Conservation (phyloP, 1,140 invertebrate genomes). For the Stegodyphus dumicola region DNA sequence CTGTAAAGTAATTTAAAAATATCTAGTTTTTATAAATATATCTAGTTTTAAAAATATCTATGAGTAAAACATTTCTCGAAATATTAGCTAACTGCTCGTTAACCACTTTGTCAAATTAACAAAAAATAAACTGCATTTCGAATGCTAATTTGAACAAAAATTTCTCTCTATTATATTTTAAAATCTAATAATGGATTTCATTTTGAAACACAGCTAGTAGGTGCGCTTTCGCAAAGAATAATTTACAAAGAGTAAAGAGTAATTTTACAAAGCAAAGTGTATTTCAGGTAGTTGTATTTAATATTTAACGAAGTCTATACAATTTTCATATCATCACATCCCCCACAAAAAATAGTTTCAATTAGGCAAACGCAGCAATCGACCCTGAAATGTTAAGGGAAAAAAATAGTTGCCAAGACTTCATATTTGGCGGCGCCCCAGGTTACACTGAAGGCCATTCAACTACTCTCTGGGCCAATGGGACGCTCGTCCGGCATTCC, state of each 20-base stretch:
- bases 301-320: too few species aligned
- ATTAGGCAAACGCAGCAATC: not conserved
- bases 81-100: too few species aligned
- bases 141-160: not conserved
- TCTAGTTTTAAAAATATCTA: too few species aligned
- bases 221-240: too few species aligned
- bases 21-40: too few species aligned
- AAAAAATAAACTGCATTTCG: not conserved
- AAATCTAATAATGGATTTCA: not conserved
- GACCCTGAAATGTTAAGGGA: conserved; percentile 14
- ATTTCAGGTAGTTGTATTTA: too few species aligned
- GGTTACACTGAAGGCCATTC: conserved; percentile 26
- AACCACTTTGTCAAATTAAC: not conserved
- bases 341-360: not conserved
- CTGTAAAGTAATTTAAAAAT: too few species aligned
- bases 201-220: too few species aligned
- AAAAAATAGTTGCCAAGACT: not conserved
- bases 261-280: too few species aligned
- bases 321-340: not conserved
- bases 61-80: too few species aligned
- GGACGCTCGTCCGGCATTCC: conserved; percentile 7
- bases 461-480: conserved; percentile 40
- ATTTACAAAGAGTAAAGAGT: too few species aligned
- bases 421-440: conserved; percentile 28
- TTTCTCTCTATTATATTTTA: not conserved